These are phyloP conservation scores for Sacculina carcini DNA, from an alignment of 2,888 invertebrate genomes.

Conservation along the genomic window DNA sequence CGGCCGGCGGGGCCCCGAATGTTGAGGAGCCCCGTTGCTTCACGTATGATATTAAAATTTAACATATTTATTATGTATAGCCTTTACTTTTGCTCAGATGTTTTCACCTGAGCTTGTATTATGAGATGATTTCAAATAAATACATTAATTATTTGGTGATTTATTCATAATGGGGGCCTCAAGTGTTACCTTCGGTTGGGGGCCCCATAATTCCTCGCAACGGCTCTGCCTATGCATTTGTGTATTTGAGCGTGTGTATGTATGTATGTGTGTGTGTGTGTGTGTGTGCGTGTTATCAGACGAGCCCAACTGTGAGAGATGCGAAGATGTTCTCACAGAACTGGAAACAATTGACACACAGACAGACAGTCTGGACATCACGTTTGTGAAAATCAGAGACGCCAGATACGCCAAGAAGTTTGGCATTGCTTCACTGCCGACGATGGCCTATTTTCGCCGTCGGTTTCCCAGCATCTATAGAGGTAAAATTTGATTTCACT, in stretches of 20 bases:
- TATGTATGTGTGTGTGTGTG: conserved; percentile 3
- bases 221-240: neutral
- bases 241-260: conserved; percentile 1
- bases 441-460: conserved; percentile 69
- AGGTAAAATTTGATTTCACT: conserved; percentile 38
- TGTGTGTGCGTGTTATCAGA: conserved; percentile 9
- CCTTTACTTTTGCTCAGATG: too few species aligned
- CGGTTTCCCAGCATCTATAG: conserved; percentile 77
- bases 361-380: conserved; percentile 74
- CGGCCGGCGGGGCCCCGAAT: too few species aligned
- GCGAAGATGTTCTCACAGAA: conserved; percentile 52
- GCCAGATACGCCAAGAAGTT: conserved; percentile 71
- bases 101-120: too few species aligned
- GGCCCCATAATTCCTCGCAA: too few species aligned
- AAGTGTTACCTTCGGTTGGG: too few species aligned
- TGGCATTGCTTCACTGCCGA: conserved; percentile 71
- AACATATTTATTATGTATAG: too few species aligned
- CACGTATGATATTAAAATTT: too few species aligned
- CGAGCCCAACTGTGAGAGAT: conserved; percentile 38
- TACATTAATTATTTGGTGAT: too few species aligned
- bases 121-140: too few species aligned
- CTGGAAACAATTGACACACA: conserved; percentile 83
- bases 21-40: too few species aligned
- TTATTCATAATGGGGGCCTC: too few species aligned
- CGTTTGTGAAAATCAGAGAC: conserved; percentile 81